phyloP scores from a whole-genome alignment of 2,113 vertebrate genomes.

The Phalacrocorax carbo region DNA sequence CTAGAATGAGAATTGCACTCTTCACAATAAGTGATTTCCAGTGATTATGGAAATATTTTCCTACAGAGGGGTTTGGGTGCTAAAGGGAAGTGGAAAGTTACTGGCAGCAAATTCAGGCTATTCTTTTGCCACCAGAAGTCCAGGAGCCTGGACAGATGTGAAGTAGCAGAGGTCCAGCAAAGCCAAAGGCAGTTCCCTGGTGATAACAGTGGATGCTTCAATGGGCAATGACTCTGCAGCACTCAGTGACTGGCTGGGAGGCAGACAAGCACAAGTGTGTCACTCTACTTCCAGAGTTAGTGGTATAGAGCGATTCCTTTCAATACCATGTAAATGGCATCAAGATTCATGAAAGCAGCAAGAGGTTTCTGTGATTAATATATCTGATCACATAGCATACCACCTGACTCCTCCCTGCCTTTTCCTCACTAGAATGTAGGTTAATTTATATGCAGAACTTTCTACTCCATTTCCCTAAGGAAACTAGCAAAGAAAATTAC shows the following conservation, averaged over 20 bases:
- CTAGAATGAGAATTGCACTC: background rate
- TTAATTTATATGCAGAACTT: background rate
- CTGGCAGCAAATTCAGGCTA: background rate
- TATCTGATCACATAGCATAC: background rate
- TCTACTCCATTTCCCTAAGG: background rate
- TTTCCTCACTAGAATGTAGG: background rate
- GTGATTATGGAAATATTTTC: background rate
- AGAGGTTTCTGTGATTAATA: background rate
- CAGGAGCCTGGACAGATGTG: background rate
- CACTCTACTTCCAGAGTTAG: background rate
- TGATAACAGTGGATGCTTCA: rapidly evolving
- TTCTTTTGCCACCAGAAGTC: background rate
- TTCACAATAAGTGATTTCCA: background rate
- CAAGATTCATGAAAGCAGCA: background rate
- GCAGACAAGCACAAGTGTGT: background rate
- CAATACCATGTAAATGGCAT: background rate
- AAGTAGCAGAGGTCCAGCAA: background rate
- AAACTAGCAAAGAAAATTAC: background rate
- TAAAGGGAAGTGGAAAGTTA: background rate
- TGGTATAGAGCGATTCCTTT: background rate
- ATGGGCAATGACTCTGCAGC: background rate
- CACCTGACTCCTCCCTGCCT: background rate
- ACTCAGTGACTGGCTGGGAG: background rate
- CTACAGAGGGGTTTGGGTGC: background rate
- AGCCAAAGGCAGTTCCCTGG: background rate